phyloP scores from a whole-genome alignment of 2,888 invertebrate genomes.

The Nomada ferruginata region DNA sequence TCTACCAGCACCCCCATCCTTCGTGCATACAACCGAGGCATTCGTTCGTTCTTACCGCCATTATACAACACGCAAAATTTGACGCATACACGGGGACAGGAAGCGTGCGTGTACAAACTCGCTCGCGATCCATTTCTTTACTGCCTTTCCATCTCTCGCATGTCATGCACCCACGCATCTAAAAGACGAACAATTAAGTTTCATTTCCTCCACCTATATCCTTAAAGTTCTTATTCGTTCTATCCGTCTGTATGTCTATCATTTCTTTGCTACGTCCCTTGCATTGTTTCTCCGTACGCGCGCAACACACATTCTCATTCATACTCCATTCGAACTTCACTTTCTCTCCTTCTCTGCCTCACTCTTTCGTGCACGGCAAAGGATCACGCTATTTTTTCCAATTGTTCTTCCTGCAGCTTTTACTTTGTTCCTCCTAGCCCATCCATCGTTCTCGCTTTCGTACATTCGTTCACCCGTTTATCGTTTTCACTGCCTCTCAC shows the following conservation, averaged over 20 bases:
- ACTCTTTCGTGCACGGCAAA: neutral
- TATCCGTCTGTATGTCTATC: neutral
- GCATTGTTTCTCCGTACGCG: neutral
- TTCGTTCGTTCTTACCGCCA: conserved; percentile 32
- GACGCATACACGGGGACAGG: conserved; percentile 7
- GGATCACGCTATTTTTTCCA: conserved; percentile 18
- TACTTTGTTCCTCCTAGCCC: conserved; percentile 64
- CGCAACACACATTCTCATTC: conserved; percentile 1
- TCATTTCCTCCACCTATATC: conserved; percentile 20
- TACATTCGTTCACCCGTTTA: conserved; percentile 20
- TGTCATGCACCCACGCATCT: conserved; percentile 2
- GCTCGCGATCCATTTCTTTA: conserved; percentile 1
- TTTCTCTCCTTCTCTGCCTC: conserved; percentile 1
- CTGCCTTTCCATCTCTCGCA: neutral
- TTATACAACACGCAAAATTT: conserved; percentile 28
- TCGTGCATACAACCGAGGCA: conserved; percentile 58
- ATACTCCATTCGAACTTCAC: neutral
- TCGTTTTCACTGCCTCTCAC: conserved; percentile 44
- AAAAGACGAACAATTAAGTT: conserved; percentile 34
- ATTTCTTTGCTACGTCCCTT: neutral
- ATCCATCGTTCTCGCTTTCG: conserved; percentile 79
- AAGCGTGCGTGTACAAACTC: neutral
- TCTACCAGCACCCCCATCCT: conserved; percentile 70
- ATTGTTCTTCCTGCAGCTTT: neutral
- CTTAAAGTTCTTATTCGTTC: neutral